phyloP scores from a whole-genome alignment of 2,113 vertebrate genomes.

The Willisornis vidua region DNA sequence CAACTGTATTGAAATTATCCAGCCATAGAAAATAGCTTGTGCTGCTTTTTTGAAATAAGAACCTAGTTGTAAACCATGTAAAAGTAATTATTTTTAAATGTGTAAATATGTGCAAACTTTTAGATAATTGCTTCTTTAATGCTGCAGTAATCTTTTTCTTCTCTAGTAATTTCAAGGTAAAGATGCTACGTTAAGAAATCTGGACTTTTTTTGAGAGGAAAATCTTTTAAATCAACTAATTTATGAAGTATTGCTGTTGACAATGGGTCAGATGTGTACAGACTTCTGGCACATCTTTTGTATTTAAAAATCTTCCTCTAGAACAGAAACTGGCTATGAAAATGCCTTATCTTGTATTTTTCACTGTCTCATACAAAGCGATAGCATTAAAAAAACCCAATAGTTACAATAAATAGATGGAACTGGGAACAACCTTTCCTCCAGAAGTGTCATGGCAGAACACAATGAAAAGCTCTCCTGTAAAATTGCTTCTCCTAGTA shows the following conservation, averaged over 20 bases:
- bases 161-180: conserved; percentile 33
- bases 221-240: conserved; percentile 33
- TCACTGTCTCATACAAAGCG: neutral
- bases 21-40: conserved; percentile 4
- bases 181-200: conserved; percentile 25
- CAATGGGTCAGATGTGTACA: neutral
- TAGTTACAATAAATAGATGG: neutral
- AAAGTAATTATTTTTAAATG: conserved; percentile 58
- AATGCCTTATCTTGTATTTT: conserved; percentile 46
- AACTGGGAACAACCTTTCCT: neutral
- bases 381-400: neutral
- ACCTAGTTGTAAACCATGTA: conserved; percentile 25
- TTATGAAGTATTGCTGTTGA: neutral
- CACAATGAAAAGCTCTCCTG: neutral
- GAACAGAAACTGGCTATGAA: neutral
- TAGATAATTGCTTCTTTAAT: conserved; percentile 53
- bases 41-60: conserved; percentile 33
- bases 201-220: neutral
- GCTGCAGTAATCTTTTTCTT: conserved; percentile 53
- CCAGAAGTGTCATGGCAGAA: neutral
- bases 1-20: neutral
- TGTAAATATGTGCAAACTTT: conserved; percentile 71
- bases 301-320: conserved; percentile 35
- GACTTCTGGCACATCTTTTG: neutral
- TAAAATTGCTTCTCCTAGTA: neutral